Evolutionary conservation across 2,113 vertebrate species (phyloP).

Genomic region (Ochotona curzoniae): DNA sequence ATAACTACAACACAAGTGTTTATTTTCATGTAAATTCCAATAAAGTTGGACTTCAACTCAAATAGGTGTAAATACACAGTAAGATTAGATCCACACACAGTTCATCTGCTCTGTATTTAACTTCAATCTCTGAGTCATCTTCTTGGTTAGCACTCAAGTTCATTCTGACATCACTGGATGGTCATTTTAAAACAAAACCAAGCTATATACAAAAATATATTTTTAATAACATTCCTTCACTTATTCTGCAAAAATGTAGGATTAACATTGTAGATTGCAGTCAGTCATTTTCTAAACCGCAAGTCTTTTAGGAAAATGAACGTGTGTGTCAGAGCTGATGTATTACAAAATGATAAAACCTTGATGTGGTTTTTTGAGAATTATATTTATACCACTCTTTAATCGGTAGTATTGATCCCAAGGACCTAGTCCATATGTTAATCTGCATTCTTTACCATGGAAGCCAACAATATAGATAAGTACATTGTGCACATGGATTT

Average conservation of each 20-base stretch:
- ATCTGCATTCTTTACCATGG: constrained; percentile 45
- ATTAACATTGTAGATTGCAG: neutral
- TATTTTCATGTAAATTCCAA: neutral
- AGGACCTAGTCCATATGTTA: constrained; percentile 16
- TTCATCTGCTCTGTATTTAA: neutral
- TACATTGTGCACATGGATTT: constrained; percentile 32
- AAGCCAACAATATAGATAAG: neutral
- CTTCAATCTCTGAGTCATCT: neutral
- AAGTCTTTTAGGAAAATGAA: neutral
- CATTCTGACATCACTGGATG: neutral
- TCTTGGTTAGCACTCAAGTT: neutral
- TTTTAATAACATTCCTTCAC: neutral
- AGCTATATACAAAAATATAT: neutral
- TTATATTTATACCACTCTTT: constrained; percentile 48
- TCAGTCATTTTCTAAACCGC: constrained; percentile 9
- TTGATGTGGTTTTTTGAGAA: constrained; percentile 43
- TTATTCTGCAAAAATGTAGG: neutral
- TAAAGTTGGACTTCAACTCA: neutral
- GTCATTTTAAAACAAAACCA: constrained; percentile 17
- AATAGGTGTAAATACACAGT: neutral
- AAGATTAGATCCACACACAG: neutral
- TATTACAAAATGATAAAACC: constrained; percentile 54
- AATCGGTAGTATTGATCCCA: constrained; percentile 35
- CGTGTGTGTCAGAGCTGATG: neutral
- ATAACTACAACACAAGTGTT: neutral